Evolutionary conservation across 2,797 vertebrate genomes (phyloP).

Genomic region (Ptychobarbus kaznakovi): DNA sequence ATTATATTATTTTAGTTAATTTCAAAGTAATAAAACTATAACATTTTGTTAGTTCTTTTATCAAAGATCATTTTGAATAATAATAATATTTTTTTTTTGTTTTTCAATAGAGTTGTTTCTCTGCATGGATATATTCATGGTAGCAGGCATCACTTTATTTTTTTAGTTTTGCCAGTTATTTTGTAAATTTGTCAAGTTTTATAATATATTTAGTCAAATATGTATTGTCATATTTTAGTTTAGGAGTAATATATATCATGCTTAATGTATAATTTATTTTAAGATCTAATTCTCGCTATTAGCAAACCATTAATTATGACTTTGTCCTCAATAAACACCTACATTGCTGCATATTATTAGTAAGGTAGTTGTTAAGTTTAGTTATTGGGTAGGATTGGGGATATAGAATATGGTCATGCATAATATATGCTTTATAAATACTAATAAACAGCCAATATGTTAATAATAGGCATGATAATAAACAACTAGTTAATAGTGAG

Average conservation of each 20-base stretch:
- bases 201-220: neutral
- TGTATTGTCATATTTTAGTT: neutral
- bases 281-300: neutral
- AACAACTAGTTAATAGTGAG: neutral
- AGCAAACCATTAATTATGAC: neutral
- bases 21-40: too few relatives aligned
- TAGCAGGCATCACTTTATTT: too few relatives aligned
- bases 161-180: too few relatives aligned
- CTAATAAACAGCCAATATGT: neutral
- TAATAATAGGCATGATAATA: neutral
- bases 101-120: too few relatives aligned
- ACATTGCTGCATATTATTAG: neutral
- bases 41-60: too few relatives aligned
- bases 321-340: too few relatives aligned
- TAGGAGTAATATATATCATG: neutral
- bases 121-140: too few relatives aligned
- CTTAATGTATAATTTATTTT: neutral
- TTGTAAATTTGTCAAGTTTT: neutral
- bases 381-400: neutral
- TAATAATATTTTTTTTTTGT: too few relatives aligned
- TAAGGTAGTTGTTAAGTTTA: neutral
- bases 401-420: neutral
- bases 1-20: too few relatives aligned
- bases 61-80: too few relatives aligned
- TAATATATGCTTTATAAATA: neutral